phyloP scores from a whole-genome alignment of 2,888 invertebrate genomes.

The Pherbina coryleti region DNA sequence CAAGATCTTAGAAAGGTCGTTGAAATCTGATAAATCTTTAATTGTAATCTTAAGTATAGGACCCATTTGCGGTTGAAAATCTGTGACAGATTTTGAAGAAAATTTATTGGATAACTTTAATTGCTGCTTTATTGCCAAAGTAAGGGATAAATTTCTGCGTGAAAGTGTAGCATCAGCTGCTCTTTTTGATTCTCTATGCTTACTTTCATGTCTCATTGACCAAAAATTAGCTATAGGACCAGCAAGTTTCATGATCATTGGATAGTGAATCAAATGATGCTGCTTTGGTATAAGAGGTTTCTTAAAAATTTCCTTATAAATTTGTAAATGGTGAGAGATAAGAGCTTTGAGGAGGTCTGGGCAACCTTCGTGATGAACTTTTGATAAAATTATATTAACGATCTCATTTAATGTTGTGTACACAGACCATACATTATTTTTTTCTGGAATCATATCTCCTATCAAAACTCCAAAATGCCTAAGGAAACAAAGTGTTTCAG shows the following conservation, averaged over 20 bases:
- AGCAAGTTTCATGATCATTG: neutral
- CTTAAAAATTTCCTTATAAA: neutral
- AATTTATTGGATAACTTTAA: no score
- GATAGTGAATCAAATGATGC: neutral
- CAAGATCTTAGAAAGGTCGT: neutral
- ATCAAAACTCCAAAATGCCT: constrained; percentile 3
- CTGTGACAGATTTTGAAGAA: neutral
- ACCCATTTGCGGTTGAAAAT: neutral
- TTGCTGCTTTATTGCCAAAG: neutral
- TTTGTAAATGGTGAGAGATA: neutral
- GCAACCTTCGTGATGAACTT: no score
- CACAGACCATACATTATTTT: no score
- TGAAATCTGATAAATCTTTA: neutral
- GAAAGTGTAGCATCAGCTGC: neutral
- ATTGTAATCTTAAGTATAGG: neutral
- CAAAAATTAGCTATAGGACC: neutral
- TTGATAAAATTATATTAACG: no score
- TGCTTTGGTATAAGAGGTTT: neutral
- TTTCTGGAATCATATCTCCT: neutral
- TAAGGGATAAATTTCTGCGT: neutral
- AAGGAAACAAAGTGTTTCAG: neutral
- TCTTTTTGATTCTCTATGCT: neutral
- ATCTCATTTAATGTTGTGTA: no score
- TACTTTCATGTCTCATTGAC: constrained; percentile 2
- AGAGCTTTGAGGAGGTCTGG: no score